Evolutionary conservation across 2,888 invertebrate species (phyloP).

Genomic region (Cataglyphis cursor): DNA sequence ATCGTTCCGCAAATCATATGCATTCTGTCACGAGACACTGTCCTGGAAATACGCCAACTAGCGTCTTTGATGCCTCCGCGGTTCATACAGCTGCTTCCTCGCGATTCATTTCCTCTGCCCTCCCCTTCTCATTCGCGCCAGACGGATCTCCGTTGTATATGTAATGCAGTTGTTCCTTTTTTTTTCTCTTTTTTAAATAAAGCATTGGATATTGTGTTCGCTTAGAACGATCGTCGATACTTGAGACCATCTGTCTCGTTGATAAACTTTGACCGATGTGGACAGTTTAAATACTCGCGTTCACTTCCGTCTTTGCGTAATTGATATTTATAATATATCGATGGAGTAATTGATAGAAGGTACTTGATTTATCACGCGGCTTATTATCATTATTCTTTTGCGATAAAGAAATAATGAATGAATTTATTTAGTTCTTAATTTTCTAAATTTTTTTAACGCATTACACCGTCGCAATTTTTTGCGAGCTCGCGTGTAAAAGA

Average conservation of each 20-base stretch:
- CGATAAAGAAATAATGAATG: neutral
- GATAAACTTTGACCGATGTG: constrained; percentile 26
- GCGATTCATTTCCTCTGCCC: constrained; percentile 14
- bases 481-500: neutral
- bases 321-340: neutral
- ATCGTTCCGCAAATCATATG: neutral
- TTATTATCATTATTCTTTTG: neutral
- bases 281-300: constrained; percentile 3
- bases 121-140: neutral
- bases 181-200: constrained; percentile 21
- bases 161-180: constrained; percentile 14
- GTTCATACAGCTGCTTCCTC: constrained; percentile 57
- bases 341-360: constrained; percentile 4
- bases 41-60: constrained; percentile 75
- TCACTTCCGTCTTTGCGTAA: neutral
- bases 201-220: neutral
- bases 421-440: neutral
- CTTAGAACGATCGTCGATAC: constrained; percentile 63
- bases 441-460: neutral
- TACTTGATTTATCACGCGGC: neutral
- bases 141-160: constrained; percentile 43
- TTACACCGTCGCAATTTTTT: neutral
- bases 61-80: constrained; percentile 36
- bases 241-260: constrained; percentile 54
- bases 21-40: constrained; percentile 72